A percentile compares a stretch with the other conserved stretches of the same genome.
Evolutionary conservation across 2,797 vertebrate genomes (phyloP).

Genomic region (Chaetophractus vellerosus): DNA sequence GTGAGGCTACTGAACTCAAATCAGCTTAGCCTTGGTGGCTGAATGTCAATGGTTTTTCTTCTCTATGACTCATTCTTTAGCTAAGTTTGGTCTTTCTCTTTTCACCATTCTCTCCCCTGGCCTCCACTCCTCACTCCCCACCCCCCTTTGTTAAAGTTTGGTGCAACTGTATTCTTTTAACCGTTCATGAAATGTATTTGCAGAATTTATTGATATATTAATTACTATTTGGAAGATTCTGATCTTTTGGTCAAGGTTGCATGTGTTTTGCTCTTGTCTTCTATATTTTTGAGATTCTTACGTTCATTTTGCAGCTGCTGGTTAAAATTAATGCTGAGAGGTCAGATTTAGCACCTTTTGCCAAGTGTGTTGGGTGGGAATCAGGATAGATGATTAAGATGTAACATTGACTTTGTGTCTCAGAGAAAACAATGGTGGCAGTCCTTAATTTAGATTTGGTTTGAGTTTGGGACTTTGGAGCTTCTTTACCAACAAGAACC

Average conservation of each 20-base stretch:
- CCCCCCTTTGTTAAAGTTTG: background rate
- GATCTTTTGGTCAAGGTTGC: background rate
- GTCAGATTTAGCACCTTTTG: background rate
- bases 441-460: background rate
- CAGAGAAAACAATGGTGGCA: background rate
- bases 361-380: background rate
- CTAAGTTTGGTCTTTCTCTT: background rate
- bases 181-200: background rate
- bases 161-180: background rate
- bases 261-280: background rate
- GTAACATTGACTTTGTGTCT: background rate
- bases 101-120: background rate
- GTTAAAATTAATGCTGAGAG: background rate
- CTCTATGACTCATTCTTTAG: background rate
- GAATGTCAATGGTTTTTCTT: background rate
- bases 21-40: background rate
- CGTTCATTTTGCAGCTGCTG: background rate
- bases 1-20: background rate
- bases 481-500: background rate
- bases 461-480: background rate
- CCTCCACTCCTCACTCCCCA: background rate
- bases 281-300: background rate
- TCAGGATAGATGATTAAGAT: background rate
- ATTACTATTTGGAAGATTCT: background rate
- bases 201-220: background rate